Base-by-base conservation (phyloP, 2,888 invertebrate genomes). In the Subacronicta megacephala region DNA sequence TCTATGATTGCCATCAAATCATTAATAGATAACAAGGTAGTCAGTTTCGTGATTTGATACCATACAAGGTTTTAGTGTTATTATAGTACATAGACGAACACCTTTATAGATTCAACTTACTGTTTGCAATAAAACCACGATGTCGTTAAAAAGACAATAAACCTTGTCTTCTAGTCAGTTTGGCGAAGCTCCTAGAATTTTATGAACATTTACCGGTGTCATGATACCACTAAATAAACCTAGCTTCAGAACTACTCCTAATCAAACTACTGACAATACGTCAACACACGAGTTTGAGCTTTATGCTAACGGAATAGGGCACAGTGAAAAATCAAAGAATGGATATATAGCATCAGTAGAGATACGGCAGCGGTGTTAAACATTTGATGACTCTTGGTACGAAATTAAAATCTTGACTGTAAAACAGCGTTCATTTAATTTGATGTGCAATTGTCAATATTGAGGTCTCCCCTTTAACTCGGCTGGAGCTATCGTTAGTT, bases 131-230 rank as follows among this genome's bases (percentile, higher is more conserved):
- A 82, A 79, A 82, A 66, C 64, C 65, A 55, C 51, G 62, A 70
- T 63, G 78, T 80, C 80, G 78, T 85, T 81, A 84, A 83, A 82
- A 59, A 63, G 73, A 79, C 81, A 77, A 82, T 87, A 82, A 86
- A 84, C 56, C 46, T 45, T 40, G 55, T 62, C 66, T 66, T 47
- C 62, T 61, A 65, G 52, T 42, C 57, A 54, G 38, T 67, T 70
- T 57, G 64, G 58, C 43, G 47, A 41, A 67, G 64, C 64, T 67
- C 54, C 73, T 66, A 56, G 50, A 56, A 49, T 72, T 78, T 79
- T 79, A 80, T 80, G 74, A 76, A 70, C 72, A 65, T 75, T 72
- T 62, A 62, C 60, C 46, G 61, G 44, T 61, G 56, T 56, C 37
- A 43, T 41, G 55, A 71, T 67, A 59, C 66, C 61, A 55, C 62